These are phyloP conservation scores for Cosmia pyralina DNA, from an alignment of 2,888 invertebrate species.

Conservation along the genomic window DNA sequence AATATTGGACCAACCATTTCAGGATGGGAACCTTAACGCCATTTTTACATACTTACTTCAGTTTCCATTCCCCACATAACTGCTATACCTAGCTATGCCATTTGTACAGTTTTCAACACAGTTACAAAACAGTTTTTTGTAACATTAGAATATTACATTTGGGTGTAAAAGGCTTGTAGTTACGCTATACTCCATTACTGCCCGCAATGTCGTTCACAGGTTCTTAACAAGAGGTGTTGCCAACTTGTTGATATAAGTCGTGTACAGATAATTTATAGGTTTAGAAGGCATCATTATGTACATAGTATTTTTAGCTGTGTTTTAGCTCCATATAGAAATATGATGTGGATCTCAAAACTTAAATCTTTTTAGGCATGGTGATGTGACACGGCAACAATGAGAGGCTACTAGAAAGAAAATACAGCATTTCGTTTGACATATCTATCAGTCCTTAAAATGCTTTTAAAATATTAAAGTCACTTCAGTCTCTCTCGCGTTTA, in stretches of 20 bases:
- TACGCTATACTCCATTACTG: conserved; percentile 15
- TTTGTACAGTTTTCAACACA: background rate
- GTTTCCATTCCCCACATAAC: conserved; percentile 1
- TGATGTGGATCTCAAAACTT: background rate
- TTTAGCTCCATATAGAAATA: background rate
- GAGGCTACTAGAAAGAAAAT: background rate
- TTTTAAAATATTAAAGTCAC: conserved; percentile 7
- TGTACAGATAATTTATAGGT: no score
- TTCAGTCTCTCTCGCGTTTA: conserved; percentile 1
- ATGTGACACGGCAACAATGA: background rate
- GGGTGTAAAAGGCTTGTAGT: background rate
- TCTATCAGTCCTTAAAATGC: background rate
- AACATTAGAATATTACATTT: background rate
- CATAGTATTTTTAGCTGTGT: no score
- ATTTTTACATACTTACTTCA: background rate
- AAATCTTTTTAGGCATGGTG: background rate
- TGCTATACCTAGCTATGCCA: no score
- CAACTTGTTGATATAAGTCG: conserved; percentile 56
- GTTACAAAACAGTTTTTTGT: conserved; percentile 12
- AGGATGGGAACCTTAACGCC: background rate
- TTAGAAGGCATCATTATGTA: no score
- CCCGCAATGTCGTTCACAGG: conserved; percentile 8
- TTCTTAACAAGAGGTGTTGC: conserved; percentile 16
- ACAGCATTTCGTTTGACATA: background rate
- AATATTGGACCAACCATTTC: background rate